Evolutionary conservation across 2,797 vertebrate species (phyloP), one percentile per base, ranked within the genome.

Genomic region (Diceros bicornis): DNA sequence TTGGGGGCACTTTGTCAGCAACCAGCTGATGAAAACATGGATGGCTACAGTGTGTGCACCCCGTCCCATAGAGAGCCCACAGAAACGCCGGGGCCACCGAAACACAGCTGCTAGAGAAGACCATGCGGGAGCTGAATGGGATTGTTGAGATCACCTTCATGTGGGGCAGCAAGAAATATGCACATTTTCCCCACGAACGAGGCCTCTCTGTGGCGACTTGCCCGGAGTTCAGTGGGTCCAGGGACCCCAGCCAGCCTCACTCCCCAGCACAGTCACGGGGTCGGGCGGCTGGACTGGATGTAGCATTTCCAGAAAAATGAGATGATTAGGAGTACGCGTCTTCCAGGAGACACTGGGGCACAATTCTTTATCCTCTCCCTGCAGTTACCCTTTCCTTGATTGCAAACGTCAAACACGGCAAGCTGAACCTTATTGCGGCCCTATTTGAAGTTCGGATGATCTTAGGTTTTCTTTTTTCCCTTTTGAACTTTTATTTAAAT

Each of bases 1-100:
- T 98, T 98, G 98, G 95, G 82, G 90, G 96, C 84, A 98, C 96
- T 98, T 98, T 98, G 98, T 98, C 97, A 98, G 95, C 96, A 98
- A 98, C 57, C 91, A 94, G 66, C 72, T 85, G 97, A 97, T 93
- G 96, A 98, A 98, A 91, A 98, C 97, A 94, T 91, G 97, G 97
- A 97, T 98, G 97, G 97, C 52, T 96, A 89, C 96, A 97, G 96
- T 95, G 97, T 95, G 91, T 97, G 97, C 77, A 81, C 91, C 93
- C 71, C 95, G 95, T 75, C 81, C 96, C 97, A 91, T 95, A 96
- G 61, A 97, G 86, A 77, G 96, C 96, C 32, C 94, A 62, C 86
- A 90, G 66, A 97, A 83, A 97, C 93, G 82, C 71, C 82, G 59
- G n/a, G 81, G 44, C 88, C 95, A 97, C 97, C 83, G 78, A 92